Evolutionary conservation across 1,140 invertebrate species (phyloP), one percentile per base, ranked within the genome.

Genomic region (Brachionus rubens): DNA sequence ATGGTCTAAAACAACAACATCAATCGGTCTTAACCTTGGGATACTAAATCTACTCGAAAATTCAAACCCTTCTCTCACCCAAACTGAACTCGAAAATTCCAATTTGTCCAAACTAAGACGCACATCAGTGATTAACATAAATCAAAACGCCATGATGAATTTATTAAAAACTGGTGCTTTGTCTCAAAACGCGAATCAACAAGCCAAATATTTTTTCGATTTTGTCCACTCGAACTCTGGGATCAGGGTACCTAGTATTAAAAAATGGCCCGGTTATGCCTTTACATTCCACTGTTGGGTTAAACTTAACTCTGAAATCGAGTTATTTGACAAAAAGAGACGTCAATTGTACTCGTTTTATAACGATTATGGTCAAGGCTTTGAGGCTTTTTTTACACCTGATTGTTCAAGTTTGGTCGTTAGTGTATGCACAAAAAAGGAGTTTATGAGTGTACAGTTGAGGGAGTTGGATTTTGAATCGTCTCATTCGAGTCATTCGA

Each of bases 361-460:
- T n/a, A 87, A 86, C 10, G 84, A 80, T 77, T 81, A 82, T 70
- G 86, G 87, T 6, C 82, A 83, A 78, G 88, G 88, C 7, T 87
- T 89, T 76, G 88, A 90, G 81, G 86, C 87, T 2, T 89, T 89
- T 78, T 84, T 89, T 28, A 87, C 86, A 21, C 81, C 85, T 14
- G 85, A 87, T 76, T 79, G 79, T 75, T 86, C 86, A 3, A 83
- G 83, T 62, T 80, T 90, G 21, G 86, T 88, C 16, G 85, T 89
- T 21, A 87, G 86, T 28, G 86, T 88, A 16, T 81, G 85, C 16
- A 88, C 85, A 12, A 87, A 87, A 59, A 88, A 88, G 67, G 88
- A 89, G 75, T 88, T 87, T 79, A 81, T 87, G 7, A 85, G 86
- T 26, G 84, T 87, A 1, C 82, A 86, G 0, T 85, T 88, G 3